Evolutionary conservation across 1,140 invertebrate species (phyloP), one percentile per base, ranked within the genome.

Genomic region (Brachionus calyciflorus): DNA sequence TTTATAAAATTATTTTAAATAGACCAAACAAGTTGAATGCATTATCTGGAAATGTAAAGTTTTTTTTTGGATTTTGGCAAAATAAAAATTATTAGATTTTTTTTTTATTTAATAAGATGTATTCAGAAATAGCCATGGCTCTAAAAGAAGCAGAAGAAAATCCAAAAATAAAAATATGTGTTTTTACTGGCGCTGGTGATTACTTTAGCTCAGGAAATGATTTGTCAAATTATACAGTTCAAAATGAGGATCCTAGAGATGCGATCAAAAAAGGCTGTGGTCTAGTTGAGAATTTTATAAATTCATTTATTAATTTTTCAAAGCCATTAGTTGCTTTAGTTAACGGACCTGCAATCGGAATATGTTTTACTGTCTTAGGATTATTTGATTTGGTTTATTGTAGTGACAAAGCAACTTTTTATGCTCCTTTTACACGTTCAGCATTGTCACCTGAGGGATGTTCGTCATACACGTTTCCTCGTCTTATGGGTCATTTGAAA

Each of bases 281-380:
- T 37, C n/a, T 77, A 14, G 44, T 68, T 51, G 19, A 70, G 40
- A 83, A 89, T 37, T 92, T 92, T 84, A 87, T 96, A 10, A 86
- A 88, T 78, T 86, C 90, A 2, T 90, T 95, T 79, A 93, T 98
- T 78, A 88, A 89, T 77, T 95, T 92, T 82, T 91, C 92, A 0
- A 98, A 98, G 84, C 87, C 94, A 19, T 81, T 98, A 48, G 88
- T 97, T 76, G 91, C 90, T 41, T 84, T 95, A 48, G 90, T 98
- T 0, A 95, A 98, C 88, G 95, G 94, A 40, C 93, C 92, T 57
- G 93, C 94, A n/a, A 88, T 96, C 78, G 96, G 96, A 19, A 90
- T 98, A 79, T 90, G 90, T 57, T 90, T 90, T 0, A 96, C 94
- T 7, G 89, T 90, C 0, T 83, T 94, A 21, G 89, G 89, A 9